These are phyloP conservation scores for Tachina fera DNA, from an alignment of 2,888 invertebrate genomes.

Conservation along the genomic window DNA sequence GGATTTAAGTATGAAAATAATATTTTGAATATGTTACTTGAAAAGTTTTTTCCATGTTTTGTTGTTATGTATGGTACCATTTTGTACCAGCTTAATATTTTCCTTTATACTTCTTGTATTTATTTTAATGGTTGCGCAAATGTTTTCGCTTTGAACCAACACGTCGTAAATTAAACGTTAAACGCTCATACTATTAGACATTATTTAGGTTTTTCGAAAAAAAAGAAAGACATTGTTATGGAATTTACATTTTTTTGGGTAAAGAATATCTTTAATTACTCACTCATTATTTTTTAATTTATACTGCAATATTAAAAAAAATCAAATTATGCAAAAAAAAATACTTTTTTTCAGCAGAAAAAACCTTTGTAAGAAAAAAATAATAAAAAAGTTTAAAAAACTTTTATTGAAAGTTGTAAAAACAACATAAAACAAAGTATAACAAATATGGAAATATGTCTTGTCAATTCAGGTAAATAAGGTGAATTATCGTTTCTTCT, in stretches of 20 bases:
- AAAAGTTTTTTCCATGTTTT: constrained; percentile 37
- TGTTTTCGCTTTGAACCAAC: constrained; percentile 67
- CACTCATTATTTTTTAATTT: constrained; percentile 49
- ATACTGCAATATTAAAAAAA: constrained; percentile 37
- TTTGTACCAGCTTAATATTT: constrained; percentile 63
- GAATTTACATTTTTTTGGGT: constrained; percentile 51
- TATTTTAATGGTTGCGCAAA: constrained; percentile 72
- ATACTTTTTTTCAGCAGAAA: too few relatives aligned
- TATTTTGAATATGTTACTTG: constrained; percentile 46
- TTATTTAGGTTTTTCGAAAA: constrained; percentile 24
- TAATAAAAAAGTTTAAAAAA: too few relatives aligned
- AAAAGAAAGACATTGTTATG: constrained; percentile 19
- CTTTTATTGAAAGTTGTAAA: too few relatives aligned
- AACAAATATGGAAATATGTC: too few relatives aligned
- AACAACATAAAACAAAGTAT: too few relatives aligned
- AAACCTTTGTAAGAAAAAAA: too few relatives aligned
- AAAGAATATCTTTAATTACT: constrained; percentile 41
- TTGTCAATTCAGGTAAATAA: too few relatives aligned
- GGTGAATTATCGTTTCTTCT: too few relatives aligned
- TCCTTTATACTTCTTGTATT: constrained; percentile 34
- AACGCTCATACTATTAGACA: constrained; percentile 23
- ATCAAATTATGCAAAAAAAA: too few relatives aligned
- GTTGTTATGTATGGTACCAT: constrained; percentile 64
- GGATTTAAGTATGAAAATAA: constrained; percentile 20
- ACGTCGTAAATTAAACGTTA: constrained; percentile 66